These are phyloP conservation scores for Lutraria lutraria DNA, from an alignment of 2,888 invertebrate species.

Conservation along the genomic window DNA sequence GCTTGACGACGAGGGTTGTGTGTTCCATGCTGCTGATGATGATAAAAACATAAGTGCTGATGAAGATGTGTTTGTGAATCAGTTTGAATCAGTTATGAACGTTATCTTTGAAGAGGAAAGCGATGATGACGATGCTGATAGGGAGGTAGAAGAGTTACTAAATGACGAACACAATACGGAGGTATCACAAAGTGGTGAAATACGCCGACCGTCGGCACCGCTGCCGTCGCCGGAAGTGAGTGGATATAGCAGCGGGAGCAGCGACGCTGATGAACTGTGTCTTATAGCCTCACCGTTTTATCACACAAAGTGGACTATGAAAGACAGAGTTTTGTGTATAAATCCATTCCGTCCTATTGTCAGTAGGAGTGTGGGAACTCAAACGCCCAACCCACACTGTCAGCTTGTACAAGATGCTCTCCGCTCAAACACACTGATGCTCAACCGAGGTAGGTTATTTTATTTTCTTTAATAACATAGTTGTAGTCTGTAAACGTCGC, in stretches of 20 bases:
- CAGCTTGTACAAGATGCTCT: constrained; percentile 71
- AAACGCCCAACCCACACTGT: constrained; percentile 78
- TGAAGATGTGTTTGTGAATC: constrained; percentile 56
- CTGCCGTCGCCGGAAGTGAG: constrained; percentile 49
- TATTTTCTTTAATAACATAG: not conserved
- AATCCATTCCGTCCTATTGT: constrained; percentile 69
- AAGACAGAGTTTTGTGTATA: constrained; percentile 28
- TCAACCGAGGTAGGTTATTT: constrained; percentile 43
- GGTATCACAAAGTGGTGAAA: constrained; percentile 4
- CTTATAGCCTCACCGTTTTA: constrained; percentile 38
- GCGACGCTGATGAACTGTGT: constrained; percentile 27
- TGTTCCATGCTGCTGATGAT: constrained; percentile 9
- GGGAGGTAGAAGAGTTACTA: constrained; percentile 71
- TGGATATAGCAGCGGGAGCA: not conserved
- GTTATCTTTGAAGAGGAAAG: constrained; percentile 49
- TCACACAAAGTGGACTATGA: constrained; percentile 45
- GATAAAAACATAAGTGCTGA: constrained; percentile 54
- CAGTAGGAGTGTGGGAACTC: constrained; percentile 77
- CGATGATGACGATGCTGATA: constrained; percentile 68
- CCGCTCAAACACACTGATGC: constrained; percentile 14
- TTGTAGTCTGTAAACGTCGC: too few species aligned
- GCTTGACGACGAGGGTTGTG: constrained; percentile 18
- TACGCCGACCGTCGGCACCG: constrained; percentile 57
- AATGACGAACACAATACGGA: constrained; percentile 21
- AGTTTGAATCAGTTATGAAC: constrained; percentile 33